Evolutionary conservation across 2,797 vertebrate species (phyloP).

Genomic region (Oryzias sinensis): DNA sequence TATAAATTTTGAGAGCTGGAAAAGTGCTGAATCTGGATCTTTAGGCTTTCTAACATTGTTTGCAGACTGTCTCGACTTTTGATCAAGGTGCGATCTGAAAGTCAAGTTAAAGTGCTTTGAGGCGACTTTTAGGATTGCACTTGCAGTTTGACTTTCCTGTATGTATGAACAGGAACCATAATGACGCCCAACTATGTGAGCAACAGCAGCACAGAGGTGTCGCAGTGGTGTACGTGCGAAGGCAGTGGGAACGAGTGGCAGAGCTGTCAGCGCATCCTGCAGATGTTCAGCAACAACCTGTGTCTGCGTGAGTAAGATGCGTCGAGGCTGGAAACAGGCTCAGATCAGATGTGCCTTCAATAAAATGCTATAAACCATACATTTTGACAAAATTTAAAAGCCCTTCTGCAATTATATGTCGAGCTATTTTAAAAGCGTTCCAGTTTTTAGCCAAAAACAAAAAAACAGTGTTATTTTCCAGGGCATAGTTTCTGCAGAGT

Average conservation of each 20-base stretch:
- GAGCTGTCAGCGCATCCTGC: conserved; percentile 85
- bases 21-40: conserved; percentile 24
- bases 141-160: conserved; percentile 13
- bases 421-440: no score
- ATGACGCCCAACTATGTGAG: conserved; percentile 97
- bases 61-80: conserved; percentile 5
- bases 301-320: conserved; percentile 87
- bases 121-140: conserved; percentile 6
- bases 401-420: no score
- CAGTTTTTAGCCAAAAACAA: no score
- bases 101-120: conserved; percentile 8
- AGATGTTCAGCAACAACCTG: conserved; percentile 86
- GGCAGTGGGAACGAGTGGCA: conserved; percentile 93
- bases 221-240: conserved; percentile 92
- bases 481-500: no score
- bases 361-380: no score
- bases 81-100: conserved; percentile 19
- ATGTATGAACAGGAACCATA: conserved; percentile 81
- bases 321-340: no score
- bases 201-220: conserved; percentile 86
- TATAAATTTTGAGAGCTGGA: conserved; percentile 33
- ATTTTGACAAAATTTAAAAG: no score
- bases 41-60: conserved; percentile 26
- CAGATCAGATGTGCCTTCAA: no score
- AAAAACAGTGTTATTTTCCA: no score